Percentiles rank a stretch among this genome's conserved stretches.
Evolutionary conservation across 2,888 invertebrate species (phyloP).

Genomic region (Dascillus cervinus): DNA sequence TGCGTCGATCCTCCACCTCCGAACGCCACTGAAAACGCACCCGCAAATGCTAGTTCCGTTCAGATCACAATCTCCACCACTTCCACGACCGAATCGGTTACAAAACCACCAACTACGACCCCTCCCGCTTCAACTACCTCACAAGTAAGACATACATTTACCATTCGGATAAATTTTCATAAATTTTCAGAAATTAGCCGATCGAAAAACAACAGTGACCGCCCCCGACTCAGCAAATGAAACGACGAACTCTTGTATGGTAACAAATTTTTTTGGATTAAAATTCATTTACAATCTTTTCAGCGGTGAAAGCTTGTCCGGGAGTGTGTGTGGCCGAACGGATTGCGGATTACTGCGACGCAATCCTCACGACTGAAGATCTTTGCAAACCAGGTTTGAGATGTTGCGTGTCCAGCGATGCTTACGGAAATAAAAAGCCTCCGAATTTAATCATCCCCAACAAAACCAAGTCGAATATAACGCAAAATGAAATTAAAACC

Average conservation of each 20-base stretch:
- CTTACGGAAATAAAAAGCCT: slow-evolving; percentile 62
- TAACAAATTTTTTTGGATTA: slow-evolving; percentile 3
- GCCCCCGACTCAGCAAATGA: no score
- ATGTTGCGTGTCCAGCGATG: slow-evolving; percentile 76
- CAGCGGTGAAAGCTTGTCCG: slow-evolving; percentile 49
- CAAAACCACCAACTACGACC: slow-evolving; percentile 26
- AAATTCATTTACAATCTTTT: slow-evolving; percentile 6
- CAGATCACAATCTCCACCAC: slow-evolving; percentile 19
- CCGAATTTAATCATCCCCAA: slow-evolving; percentile 67
- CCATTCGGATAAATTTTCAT: no score
- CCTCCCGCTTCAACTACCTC: no score
- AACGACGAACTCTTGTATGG: no score
- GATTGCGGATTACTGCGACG: slow-evolving; percentile 80
- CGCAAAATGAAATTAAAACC: slow-evolving; percentile 40
- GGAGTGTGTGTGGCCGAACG: slow-evolving; percentile 79
- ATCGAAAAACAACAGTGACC: no score
- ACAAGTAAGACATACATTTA: no score
- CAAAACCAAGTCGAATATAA: slow-evolving; percentile 45
- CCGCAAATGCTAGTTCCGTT: slow-evolving; percentile 14
- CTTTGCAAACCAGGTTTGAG: slow-evolving; percentile 68
- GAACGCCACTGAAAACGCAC: slow-evolving; percentile 39
- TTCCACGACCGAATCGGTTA: slow-evolving; percentile 23
- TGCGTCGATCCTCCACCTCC: slow-evolving; percentile 69
- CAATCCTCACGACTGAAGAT: slow-evolving; percentile 63
- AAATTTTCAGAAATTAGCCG: no score